Conservation (phyloP, 2,888 invertebrate species). For the Beris chalybata region DNA sequence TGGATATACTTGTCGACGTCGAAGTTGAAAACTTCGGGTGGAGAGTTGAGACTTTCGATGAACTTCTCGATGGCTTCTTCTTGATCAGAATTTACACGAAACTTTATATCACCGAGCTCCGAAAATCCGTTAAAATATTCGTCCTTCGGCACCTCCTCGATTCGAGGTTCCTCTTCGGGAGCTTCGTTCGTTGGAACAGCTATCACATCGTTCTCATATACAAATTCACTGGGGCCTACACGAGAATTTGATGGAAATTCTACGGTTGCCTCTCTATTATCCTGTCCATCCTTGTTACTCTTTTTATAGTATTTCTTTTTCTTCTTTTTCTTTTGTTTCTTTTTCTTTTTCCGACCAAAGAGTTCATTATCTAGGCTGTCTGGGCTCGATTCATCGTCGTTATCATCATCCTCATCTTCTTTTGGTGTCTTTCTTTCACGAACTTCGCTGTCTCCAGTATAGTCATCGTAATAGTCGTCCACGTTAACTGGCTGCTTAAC, state of each 20-base stretch:
- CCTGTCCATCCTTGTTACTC: slow-evolving; percentile 20
- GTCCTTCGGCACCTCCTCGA: slow-evolving; percentile 17
- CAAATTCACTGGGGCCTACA: background rate
- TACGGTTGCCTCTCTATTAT: slow-evolving; percentile 30
- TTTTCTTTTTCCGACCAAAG: slow-evolving; percentile 12
- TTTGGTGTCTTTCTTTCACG: slow-evolving; percentile 4
- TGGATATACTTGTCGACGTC: slow-evolving; percentile 42
- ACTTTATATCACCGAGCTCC: slow-evolving; percentile 41
- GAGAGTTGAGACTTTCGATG: slow-evolving; percentile 41
- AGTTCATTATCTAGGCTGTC: slow-evolving; percentile 4
- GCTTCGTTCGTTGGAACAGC: slow-evolving; percentile 17
- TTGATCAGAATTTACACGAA: slow-evolving; percentile 40
- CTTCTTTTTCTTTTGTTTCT: slow-evolving; percentile 18
- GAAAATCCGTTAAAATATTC: slow-evolving; percentile 31
- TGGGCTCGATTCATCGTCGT: background rate
- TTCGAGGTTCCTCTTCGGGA: slow-evolving; percentile 18
- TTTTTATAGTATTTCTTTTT: slow-evolving; percentile 21
- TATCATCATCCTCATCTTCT: background rate
- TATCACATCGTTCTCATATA: slow-evolving; percentile 5
- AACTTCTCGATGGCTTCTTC: slow-evolving; percentile 42
- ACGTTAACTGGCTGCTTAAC: background rate
- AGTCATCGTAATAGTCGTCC: slow-evolving; percentile 15
- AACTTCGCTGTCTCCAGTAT: background rate
- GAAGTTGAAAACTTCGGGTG: slow-evolving; percentile 43
- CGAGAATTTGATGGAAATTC: slow-evolving; percentile 5